Evolutionary conservation across 1,140 invertebrate species (phyloP).

Genomic region (Medauroidea extradentata): DNA sequence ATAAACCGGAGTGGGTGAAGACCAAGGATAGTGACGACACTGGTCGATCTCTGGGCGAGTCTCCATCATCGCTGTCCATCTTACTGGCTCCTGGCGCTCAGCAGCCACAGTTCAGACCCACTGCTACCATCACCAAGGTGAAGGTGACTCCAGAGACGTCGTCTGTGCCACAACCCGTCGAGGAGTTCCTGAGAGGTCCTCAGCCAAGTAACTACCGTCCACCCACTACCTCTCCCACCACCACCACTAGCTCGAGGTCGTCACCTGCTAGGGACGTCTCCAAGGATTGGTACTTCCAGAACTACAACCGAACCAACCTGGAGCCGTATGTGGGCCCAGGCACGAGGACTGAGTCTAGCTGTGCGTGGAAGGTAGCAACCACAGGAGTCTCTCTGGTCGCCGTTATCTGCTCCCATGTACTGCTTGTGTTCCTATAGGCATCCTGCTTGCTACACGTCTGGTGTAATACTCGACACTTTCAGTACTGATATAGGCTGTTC

Average conservation of each 20-base stretch:
- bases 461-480: too few relatives aligned
- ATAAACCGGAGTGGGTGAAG: not conserved
- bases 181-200: conserved; percentile 17
- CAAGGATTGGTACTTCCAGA: conserved; percentile 72
- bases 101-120: conserved; percentile 26
- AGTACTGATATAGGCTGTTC: too few relatives aligned
- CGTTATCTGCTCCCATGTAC: too few relatives aligned
- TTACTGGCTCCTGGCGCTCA: conserved; percentile 55
- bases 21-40: not conserved
- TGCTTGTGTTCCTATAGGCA: too few relatives aligned
- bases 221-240: conserved; percentile 9
- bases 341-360: too few relatives aligned
- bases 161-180: conserved; percentile 21
- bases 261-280: conserved; percentile 43
- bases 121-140: conserved; percentile 59
- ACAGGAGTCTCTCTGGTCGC: too few relatives aligned
- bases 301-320: conserved; percentile 67
- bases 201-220: conserved; percentile 22
- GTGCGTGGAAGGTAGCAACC: too few relatives aligned
- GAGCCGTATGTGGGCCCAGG: conserved; percentile 59
- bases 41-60: not conserved
- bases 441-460: too few relatives aligned
- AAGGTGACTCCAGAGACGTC: conserved; percentile 40
- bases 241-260: conserved; percentile 10
- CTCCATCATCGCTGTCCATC: conserved; percentile 42